These are phyloP conservation scores for Labeo calbasu DNA, from an alignment of 2,797 vertebrate genomes.

Conservation along the genomic window DNA sequence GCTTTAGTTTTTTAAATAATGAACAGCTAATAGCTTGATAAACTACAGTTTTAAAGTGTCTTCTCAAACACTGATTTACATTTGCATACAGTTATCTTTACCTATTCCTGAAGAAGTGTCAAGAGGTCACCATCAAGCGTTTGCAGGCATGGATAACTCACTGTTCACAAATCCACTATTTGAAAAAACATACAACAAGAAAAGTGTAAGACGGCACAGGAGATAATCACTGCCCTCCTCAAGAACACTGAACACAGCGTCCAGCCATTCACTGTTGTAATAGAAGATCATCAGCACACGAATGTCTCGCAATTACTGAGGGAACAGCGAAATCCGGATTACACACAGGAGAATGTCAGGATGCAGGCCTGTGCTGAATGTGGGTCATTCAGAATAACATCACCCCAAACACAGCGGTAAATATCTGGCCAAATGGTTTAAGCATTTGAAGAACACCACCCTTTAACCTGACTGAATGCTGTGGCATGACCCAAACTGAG, in stretches of 20 bases:
- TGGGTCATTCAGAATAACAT: slow-evolving; percentile 7
- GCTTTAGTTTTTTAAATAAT: not conserved
- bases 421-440: not conserved
- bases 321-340: not conserved
- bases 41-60: not conserved
- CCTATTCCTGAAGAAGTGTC: not conserved
- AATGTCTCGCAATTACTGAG: not conserved
- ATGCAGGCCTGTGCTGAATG: not conserved
- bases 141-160: not conserved
- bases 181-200: not conserved
- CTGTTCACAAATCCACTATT: not conserved
- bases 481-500: not conserved
- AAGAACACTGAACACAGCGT: slow-evolving; percentile 2
- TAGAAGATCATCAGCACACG: not conserved
- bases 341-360: slow-evolving; percentile 3
- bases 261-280: slow-evolving; percentile 5
- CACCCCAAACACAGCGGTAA: not conserved
- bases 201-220: not conserved
- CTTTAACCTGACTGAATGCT: not conserved
- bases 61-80: not conserved
- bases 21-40: not conserved
- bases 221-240: slow-evolving; percentile 10
- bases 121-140: not conserved
- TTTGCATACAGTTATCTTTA: slow-evolving; percentile 10
- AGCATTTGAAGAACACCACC: not conserved